Conservation (phyloP, 2,113 vertebrate genomes). For the Antechinus flavipes region DNA sequence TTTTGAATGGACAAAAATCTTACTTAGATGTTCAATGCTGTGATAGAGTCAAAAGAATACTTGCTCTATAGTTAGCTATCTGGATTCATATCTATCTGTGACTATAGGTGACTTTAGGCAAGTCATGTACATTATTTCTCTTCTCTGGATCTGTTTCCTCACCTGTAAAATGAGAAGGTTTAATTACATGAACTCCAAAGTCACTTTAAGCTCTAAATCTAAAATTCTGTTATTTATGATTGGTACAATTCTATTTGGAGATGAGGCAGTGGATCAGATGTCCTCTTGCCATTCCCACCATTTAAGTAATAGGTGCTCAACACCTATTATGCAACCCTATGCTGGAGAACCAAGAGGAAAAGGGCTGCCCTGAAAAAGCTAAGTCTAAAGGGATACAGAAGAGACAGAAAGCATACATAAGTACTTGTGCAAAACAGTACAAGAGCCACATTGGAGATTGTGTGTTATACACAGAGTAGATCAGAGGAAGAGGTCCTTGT, state of each 20-base stretch:
- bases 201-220: not conserved
- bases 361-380: not conserved
- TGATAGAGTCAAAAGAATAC: not conserved
- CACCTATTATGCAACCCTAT: not conserved
- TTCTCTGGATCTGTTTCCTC: not conserved
- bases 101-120: not conserved
- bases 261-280: not conserved
- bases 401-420: not conserved
- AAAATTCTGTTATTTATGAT: not conserved
- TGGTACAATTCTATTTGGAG: not conserved
- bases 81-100: not conserved
- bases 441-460: not conserved
- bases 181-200: not conserved
- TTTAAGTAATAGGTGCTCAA: not conserved
- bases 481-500: not conserved
- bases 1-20: not conserved
- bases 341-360: not conserved
- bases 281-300: not conserved
- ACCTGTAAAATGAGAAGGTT: not conserved
- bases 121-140: not conserved
- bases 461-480: not conserved
- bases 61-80: not conserved
- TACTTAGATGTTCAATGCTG: not conserved
- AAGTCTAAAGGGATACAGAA: not conserved
- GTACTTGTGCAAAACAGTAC: not conserved